phyloP scores from a whole-genome alignment of 2,888 invertebrate genomes.

The Steromphala cineraria region DNA sequence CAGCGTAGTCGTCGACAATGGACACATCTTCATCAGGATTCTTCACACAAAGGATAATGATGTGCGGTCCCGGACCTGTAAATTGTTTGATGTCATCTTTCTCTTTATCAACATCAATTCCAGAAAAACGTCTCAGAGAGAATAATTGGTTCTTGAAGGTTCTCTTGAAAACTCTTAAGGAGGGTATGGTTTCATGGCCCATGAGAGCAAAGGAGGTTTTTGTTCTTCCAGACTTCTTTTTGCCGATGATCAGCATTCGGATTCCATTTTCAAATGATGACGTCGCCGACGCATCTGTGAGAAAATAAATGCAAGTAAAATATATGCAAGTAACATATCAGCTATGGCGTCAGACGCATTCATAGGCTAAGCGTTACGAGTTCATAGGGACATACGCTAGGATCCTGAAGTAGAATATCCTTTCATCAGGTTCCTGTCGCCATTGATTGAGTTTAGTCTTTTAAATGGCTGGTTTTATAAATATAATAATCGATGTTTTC shows the following conservation, averaged over 20 bases:
- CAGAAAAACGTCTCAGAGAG: neutral
- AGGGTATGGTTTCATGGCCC: neutral
- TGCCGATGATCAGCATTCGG: neutral
- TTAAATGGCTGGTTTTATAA: no score
- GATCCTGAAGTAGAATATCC: no score
- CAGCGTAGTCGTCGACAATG: neutral
- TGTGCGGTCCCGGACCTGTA: neutral
- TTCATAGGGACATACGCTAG: no score
- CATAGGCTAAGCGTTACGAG: no score
- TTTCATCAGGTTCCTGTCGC: no score
- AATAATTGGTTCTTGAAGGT: neutral
- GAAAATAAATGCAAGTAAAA: no score
- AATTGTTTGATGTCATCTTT: neutral
- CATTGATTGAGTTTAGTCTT: no score
- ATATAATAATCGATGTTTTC: no score
- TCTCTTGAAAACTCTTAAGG: neutral
- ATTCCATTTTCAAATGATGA: neutral
- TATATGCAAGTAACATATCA: no score
- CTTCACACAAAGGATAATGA: neutral
- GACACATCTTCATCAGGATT: conserved; percentile 8
- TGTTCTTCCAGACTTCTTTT: neutral
- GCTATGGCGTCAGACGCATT: no score
- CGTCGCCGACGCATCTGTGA: no score
- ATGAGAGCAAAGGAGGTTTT: neutral
- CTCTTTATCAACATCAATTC: neutral